Percentiles rank a stretch among this genome's conserved stretches.
These are phyloP conservation scores for Mellilla xanthometata DNA, from an alignment of 2,888 invertebrate genomes.

Conservation along the genomic window DNA sequence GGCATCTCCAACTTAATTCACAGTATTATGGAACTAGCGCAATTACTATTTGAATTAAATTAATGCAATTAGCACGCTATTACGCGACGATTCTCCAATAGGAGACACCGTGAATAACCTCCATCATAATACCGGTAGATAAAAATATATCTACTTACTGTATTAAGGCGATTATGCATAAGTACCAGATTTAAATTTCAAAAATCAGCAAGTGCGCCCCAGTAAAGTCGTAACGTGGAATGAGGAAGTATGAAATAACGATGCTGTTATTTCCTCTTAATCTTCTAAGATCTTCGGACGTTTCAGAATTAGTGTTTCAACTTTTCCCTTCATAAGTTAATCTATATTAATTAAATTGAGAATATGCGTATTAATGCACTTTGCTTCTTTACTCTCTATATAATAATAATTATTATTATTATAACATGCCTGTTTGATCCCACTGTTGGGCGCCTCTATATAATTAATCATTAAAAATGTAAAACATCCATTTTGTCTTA, in stretches of 20 bases:
- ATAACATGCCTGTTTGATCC: too few species aligned
- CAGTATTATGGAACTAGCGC: slow-evolving; percentile 18
- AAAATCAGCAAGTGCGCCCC: background rate
- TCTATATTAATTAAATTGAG: too few species aligned
- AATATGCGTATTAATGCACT: too few species aligned
- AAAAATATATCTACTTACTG: too few species aligned
- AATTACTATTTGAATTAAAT: slow-evolving; percentile 18
- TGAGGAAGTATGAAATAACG: slow-evolving; percentile 10
- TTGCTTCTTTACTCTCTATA: too few species aligned
- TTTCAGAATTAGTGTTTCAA: too few species aligned
- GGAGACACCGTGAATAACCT: slow-evolving; percentile 7
- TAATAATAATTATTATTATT: too few species aligned
- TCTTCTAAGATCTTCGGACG: too few species aligned
- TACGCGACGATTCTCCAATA: slow-evolving; percentile 11
- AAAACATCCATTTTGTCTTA: too few species aligned
- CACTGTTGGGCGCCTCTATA: too few species aligned
- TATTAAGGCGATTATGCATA: slow-evolving; percentile 4
- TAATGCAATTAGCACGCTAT: slow-evolving; percentile 18
- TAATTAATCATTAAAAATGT: too few species aligned
- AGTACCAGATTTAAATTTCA: slow-evolving; percentile 3
- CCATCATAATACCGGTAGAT: background rate
- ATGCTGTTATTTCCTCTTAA: slow-evolving; percentile 2
- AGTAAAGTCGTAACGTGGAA: background rate
- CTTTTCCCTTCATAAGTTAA: too few species aligned
- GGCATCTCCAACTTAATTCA: slow-evolving; percentile 25